Base-by-base conservation (phyloP, 2,113 vertebrate species). In the Amblyopsis rosae region DNA sequence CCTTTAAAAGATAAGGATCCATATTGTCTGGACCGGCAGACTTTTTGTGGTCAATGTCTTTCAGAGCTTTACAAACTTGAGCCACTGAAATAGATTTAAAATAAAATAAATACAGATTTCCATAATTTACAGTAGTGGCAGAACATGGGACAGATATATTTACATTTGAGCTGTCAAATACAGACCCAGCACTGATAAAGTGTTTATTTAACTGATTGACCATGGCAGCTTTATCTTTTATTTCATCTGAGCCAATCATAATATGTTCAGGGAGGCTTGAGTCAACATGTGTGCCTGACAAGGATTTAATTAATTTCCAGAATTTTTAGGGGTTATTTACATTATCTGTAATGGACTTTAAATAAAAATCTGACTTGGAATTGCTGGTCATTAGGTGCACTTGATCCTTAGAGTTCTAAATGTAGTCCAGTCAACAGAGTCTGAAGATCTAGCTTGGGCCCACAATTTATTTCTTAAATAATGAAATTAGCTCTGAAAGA, bases 301-400 rank as follows among this genome's bases (percentile, higher is more conserved):
- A 46, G 26, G 59, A 62, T 65, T 9, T 65, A 13, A 12, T 55
- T 64, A 35, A 59, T 59, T 64, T 50, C 32, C 9, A 54, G 57
- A 16, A 9, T 50, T 11, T 47, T 54, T 11, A 35, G 26, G 50
- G 35, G 58, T 35, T 19, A 16, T 66, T 49, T 26, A 69, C 19
- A 8, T 19, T 60, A 26, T 69, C n/a, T 55, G n/a, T 10, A 35
- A 41, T 15, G 1, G 57, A 59, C 47, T 62, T 62, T 17, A 55
- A 26, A 47, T 63, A 55, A 70, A 62, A 55, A n/a, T 70, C 59
- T 17, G 59, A 62, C 55, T 70, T 70, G 26, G 51, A 50, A 15
- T 58, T 45, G 46, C 33, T 70, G 15, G 56, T 70, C 11, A 70
- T 59, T 33, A 26, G 2, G 57, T 59, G 16, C 54, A 7, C 15